Base-by-base conservation (phyloP, 1,140 invertebrate species). In the Drosophila simulans region DNA sequence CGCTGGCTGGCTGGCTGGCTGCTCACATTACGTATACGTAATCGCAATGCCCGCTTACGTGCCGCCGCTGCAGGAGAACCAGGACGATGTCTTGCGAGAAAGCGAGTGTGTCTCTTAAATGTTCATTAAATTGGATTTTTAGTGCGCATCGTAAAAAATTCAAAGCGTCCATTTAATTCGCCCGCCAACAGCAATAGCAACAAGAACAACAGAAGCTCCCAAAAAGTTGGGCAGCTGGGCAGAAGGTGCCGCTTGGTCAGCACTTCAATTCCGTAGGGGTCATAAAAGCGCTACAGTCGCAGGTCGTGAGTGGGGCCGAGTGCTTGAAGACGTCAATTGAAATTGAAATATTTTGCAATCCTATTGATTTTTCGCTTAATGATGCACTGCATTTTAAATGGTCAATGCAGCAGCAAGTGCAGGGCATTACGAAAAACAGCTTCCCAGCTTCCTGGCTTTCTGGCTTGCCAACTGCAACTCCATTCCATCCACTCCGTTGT, bases 61-160 rank as follows among this genome's bases (percentile, higher is more conserved):
- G 84, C 68, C 55, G 64, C 66, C 45, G 65, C 54, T 63, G 56
- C 51, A 63, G 45, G 40, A 73, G 34, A 35, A 64, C 5, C 7
- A 39, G 40, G 35, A 74, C 60, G 45, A 42, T 13, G 42, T 48
- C 62, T 40, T 53, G 12, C 60, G 20, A 10, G 46, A 34, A 35
- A 7, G 35, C 64, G 60, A 68, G 82, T 90, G 86, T 90, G 74
- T 90, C 86, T 91, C 82, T 91, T 91, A 91, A 91, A 91, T 91
- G 89, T 91, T 89, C 89, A 91, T 91, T 91, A 91, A 91, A 91
- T 91, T 80, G 89, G 90, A 89, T 91, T 91, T 91, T 91, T 89
- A 91, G 89, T 91, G 89, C 65, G 58, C 81, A 77, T 91, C 89
- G 90, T 91, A 91, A 91, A 91, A 91, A 91, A 91, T 82, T 85